phyloP scores from a whole-genome alignment of 2,113 vertebrate species.

The Galemys pyrenaicus region DNA sequence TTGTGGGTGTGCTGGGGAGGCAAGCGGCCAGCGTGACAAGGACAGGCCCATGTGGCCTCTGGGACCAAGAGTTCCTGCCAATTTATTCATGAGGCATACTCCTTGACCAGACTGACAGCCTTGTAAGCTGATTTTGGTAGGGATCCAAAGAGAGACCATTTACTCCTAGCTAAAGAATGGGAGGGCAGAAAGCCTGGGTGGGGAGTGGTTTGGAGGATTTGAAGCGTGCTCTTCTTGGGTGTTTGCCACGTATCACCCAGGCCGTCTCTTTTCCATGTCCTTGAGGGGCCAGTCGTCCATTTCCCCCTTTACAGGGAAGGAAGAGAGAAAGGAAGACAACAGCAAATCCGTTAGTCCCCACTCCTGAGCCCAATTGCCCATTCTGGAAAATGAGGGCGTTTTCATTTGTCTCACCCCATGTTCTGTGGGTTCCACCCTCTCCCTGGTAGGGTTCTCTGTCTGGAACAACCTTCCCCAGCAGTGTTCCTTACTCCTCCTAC shows the following conservation, averaged over 20 bases:
- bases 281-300: background rate
- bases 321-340: background rate
- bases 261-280: background rate
- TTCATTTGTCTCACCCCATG: background rate
- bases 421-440: background rate
- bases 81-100: constrained; percentile 31
- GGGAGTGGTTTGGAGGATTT: no score
- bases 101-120: background rate
- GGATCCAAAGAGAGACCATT: background rate
- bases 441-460: background rate
- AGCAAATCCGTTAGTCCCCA: background rate
- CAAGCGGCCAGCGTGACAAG: background rate
- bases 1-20: background rate
- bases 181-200: background rate
- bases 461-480: background rate
- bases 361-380: background rate
- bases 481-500: background rate
- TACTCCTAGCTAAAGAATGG: background rate
- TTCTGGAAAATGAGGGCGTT: background rate
- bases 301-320: background rate
- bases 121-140: background rate
- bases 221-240: background rate
- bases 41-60: background rate
- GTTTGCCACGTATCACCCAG: background rate
- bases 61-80: background rate